Base-by-base conservation (phyloP, 2,888 invertebrate species). In the Morpho achilles region DNA sequence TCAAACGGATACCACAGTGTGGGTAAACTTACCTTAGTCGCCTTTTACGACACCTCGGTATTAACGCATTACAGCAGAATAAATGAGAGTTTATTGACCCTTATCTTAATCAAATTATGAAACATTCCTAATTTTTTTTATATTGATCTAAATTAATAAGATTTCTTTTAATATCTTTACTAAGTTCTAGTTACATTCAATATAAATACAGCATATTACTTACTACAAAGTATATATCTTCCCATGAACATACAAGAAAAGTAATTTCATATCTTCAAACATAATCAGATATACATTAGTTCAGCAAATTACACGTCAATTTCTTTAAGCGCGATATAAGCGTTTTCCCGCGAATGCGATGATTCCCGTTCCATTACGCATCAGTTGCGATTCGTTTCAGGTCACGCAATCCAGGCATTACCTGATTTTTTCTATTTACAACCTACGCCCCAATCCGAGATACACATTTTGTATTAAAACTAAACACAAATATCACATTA, bases 371-470 rank as follows among this genome's bases (percentile, higher is more conserved):
- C 84, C 87, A 87, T 88, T 87, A 88, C 79, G 81, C 81, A 82
- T 86, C 84, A 76, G 87, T 84, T 83, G 82, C 82, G 78, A 83
- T 87, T 84, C 79, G 80, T 80, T 84, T 79, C 72, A 63, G 70
- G 82, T 80, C 89, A 89, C 88, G 89, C 89, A 84, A 89, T 85
- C 78, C 72, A 78, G 73, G 79, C 88, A 88, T 88, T 89, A 87
- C 76, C 74, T 76, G 71, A 75, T 75, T 69, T 73, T 79, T 75
- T 70, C 67, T 72, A 65, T 63, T 65, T 69, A 32, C 32, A 32
- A 32, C 3, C 5, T 32, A 32, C 5, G 32, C 32, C 32, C 32
- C 32, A 32, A 32, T 32, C 32, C 3, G 5, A 32, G 32, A 32
- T 32, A 43, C 42, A 43, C 9, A 9, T 43, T 9, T 43, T 43